Base-by-base conservation (phyloP, 2,113 vertebrate species). In the Tragulus kanchil region DNA sequence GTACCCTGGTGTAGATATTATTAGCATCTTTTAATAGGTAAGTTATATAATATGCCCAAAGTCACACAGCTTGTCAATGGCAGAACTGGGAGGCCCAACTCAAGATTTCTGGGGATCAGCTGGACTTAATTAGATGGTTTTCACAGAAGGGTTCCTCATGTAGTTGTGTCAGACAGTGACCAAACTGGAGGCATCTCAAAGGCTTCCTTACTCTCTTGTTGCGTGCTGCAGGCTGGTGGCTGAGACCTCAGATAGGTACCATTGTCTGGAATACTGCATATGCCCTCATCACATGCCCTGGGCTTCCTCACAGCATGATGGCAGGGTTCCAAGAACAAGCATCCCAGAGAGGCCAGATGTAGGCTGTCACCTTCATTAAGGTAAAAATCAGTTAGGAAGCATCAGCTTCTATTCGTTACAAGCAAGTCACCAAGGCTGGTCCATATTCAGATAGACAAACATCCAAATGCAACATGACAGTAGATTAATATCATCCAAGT, bases 21-120 rank as follows among this genome's bases (percentile, higher is more conserved):
- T 84, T 62, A 67, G n/a, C 9, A 62, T 4, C 50, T 58, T 61
- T 91, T 97, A 89, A 85, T 56, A 85, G 36, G 50, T 85, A 79
- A 90, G 21, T 89, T 71, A 88, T 50, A 31, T 28, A 85, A 84
- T 85, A 89, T 92, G 3, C 48, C 65, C 36, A 8, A 86, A 92
- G 36, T 92, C 79, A 87, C 26, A 82, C 0, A 59, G 75, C 19
- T 65, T 45, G 54, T 73, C 16, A 56, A 23, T 58, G 31, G 59
- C 42, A 83, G 42, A 94, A 19, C 15, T 15, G 48, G 73, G 23
- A 91, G 14, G 9, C 14, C 6, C 75, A 64, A 21, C 6, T 82
- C 42, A 12, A 54, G 58, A 81, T 92, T 54, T 85, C 23, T 64
- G 36, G 15, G 62, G 1, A 15, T 65, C 75, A 45, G 36, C 28